A percentile compares a stretch with the other conserved stretches of the same genome.
Evolutionary conservation across 2,888 invertebrate genomes (phyloP).

Genomic region (Apodemia hepburni): DNA sequence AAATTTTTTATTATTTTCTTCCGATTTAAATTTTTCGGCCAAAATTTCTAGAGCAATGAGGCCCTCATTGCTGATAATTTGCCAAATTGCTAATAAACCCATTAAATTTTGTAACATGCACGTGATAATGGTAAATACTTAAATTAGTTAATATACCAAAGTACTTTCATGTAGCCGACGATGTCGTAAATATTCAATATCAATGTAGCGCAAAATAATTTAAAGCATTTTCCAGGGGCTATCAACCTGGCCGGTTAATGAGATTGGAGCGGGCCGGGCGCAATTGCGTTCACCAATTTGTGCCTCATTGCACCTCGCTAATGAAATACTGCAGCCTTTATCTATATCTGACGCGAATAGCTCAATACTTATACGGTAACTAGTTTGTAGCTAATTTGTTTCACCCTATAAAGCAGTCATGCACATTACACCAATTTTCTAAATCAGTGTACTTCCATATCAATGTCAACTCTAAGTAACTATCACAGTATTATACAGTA

Average conservation of each 20-base stretch:
- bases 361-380: constrained; percentile 13
- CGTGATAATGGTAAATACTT: constrained; percentile 31
- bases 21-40: too few species aligned
- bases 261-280: constrained; percentile 61
- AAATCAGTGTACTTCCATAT: too few species aligned
- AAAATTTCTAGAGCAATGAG: too few species aligned
- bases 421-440: too few species aligned
- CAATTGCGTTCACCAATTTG: constrained; percentile 65
- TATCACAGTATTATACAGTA: too few species aligned
- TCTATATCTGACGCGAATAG: constrained; percentile 26
- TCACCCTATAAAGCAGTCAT: too few species aligned
- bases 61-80: too few species aligned
- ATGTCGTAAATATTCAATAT: constrained; percentile 60
- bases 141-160: constrained; percentile 26
- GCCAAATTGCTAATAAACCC: neutral
- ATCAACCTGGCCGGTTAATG: constrained; percentile 72
- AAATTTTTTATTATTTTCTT: too few species aligned
- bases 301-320: constrained; percentile 61
- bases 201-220: constrained; percentile 72
- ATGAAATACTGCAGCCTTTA: constrained; percentile 50
- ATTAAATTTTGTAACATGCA: constrained; percentile 21
- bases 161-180: constrained; percentile 5
- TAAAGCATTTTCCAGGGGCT: constrained; percentile 66
- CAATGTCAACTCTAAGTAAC: too few species aligned
- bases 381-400: neutral